Conservation (phyloP, 2,888 invertebrate genomes). For the Unio delphinus region DNA sequence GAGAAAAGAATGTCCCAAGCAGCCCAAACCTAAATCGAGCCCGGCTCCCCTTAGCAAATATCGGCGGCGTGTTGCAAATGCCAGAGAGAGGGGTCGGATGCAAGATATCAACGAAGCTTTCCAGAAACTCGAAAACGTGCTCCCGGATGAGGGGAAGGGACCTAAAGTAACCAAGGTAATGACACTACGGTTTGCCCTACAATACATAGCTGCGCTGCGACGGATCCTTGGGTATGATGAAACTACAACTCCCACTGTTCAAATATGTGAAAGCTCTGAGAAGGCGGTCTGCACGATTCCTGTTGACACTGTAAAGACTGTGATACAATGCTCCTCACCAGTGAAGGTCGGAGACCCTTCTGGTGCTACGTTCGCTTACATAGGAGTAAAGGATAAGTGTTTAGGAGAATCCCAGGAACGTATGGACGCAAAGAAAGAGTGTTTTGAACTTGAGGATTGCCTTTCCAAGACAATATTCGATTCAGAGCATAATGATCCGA, state of each 20-base stretch:
- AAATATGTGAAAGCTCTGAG: no score
- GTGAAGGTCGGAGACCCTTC: no score
- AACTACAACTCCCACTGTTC: not conserved
- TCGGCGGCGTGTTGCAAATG: conserved; percentile 90
- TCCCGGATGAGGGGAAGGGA: conserved; percentile 75
- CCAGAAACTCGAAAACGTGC: conserved; percentile 83
- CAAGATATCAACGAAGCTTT: conserved; percentile 91
- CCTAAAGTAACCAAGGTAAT: conserved; percentile 86
- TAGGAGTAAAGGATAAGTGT: no score
- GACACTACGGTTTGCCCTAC: conserved; percentile 88
- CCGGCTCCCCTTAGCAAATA: conserved; percentile 86
- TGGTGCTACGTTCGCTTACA: no score
- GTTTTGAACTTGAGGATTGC: no score
- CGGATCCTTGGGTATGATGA: conserved; percentile 53
- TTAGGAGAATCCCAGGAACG: no score
- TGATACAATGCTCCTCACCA: no score
- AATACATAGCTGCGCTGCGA: conserved; percentile 83
- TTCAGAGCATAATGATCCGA: no score
- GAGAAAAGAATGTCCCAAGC: conserved; percentile 61
- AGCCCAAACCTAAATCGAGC: conserved; percentile 73
- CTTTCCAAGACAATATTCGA: no score
- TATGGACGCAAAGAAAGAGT: no score
- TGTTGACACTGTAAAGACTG: no score
- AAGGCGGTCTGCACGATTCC: no score
- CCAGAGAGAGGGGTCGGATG: conserved; percentile 89